Evolutionary conservation across 2,113 vertebrate genomes (phyloP).

Genomic region (Corythaixoides concolor): DNA sequence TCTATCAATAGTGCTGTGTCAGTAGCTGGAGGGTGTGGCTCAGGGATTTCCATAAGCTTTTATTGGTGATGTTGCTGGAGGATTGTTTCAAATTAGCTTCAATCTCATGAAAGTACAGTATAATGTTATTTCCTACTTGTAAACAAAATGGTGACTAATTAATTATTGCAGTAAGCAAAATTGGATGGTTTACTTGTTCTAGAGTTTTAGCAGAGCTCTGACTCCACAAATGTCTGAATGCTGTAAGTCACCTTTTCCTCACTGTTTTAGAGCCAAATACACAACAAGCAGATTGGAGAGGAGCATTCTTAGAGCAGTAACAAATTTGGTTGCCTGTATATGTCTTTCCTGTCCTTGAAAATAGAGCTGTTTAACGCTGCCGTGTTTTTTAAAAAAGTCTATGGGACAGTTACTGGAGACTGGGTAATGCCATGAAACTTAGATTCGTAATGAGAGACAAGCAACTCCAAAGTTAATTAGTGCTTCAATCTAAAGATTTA

Average conservation of each 20-base stretch:
- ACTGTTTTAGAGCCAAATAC: not conserved
- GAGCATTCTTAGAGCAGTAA: not conserved
- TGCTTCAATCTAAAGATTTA: slow-evolving; percentile 46
- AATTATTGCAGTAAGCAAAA: slow-evolving; percentile 16
- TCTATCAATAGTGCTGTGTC: not conserved
- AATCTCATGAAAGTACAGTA: slow-evolving; percentile 19
- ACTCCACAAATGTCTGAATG: not conserved
- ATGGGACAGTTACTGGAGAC: slow-evolving; percentile 9
- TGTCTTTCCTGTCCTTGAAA: not conserved
- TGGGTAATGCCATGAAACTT: not conserved
- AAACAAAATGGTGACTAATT: slow-evolving; percentile 54
- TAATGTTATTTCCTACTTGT: slow-evolving; percentile 54
- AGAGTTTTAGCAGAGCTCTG: not conserved
- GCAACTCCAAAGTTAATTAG: slow-evolving; percentile 56
- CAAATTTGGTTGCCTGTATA: not conserved
- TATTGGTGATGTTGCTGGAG: slow-evolving; percentile 48
- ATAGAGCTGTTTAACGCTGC: not conserved
- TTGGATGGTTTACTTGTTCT: not conserved
- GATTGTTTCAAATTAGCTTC: slow-evolving; percentile 59
- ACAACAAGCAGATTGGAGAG: not conserved
- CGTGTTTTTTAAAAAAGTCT: not conserved
- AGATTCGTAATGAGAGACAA: not conserved
- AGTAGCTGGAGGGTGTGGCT: slow-evolving; percentile 52
- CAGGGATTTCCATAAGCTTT: slow-evolving; percentile 27
- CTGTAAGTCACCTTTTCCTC: not conserved